These are phyloP conservation scores for Sinhomidia bicolor DNA, from an alignment of 2,888 invertebrate species.

Conservation along the genomic window DNA sequence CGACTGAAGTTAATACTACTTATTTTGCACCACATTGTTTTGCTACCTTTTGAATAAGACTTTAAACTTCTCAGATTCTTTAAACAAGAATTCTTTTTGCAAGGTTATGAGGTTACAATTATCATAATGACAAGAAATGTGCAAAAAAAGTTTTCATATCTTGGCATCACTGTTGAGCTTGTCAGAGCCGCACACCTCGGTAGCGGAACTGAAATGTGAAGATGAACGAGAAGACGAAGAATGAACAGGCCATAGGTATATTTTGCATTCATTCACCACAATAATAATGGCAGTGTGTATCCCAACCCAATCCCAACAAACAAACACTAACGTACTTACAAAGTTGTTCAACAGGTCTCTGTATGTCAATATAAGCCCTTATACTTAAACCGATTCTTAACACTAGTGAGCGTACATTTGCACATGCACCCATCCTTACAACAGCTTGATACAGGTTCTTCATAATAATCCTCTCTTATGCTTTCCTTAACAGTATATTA, in stretches of 20 bases:
- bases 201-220: slow-evolving; percentile 3
- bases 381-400: too few relatives aligned
- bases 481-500: neutral
- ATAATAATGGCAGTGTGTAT: too few relatives aligned
- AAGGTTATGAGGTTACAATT: slow-evolving; percentile 71
- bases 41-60: neutral
- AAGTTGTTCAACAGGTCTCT: too few relatives aligned
- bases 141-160: neutral
- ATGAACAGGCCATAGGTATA: neutral
- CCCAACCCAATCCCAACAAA: too few relatives aligned
- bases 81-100: slow-evolving; percentile 30
- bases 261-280: too few relatives aligned
- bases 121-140: slow-evolving; percentile 62
- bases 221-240: neutral
- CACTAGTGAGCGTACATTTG: too few relatives aligned
- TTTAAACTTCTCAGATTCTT: neutral
- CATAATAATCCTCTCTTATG: neutral
- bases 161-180: neutral
- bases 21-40: neutral
- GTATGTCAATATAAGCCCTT: too few relatives aligned
- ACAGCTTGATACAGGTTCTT: neutral
- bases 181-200: neutral
- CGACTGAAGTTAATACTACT: neutral
- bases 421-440: neutral
- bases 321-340: too few relatives aligned